Base-by-base conservation (phyloP, 2,888 invertebrate species). In the Platycheirus albimanus region DNA sequence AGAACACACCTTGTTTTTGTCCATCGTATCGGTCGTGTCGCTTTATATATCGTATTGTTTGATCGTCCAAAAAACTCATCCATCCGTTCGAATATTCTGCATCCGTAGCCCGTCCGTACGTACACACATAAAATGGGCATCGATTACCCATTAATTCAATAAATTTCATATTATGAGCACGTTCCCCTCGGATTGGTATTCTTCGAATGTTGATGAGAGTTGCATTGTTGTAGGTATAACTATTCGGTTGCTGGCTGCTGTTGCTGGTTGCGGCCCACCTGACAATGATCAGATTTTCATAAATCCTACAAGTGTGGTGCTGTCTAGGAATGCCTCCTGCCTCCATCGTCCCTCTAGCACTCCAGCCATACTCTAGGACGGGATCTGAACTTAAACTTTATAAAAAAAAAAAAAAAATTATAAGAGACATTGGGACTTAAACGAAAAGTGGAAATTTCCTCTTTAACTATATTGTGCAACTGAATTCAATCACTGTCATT, bases 121-220 rank as follows among this genome's bases (percentile, higher is more conserved):
- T 24, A 28, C 41, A 43, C 38, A 47, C 47, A 70, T 52, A 45
- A 66, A 81, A 81, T 77, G 61, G 61, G 30, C 81, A 66, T 24
- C 77, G 71, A 81, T 81, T 72, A 71, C 63, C 81, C 71, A 81
- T 81, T 77, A 67, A 81, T 81, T 81, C 77, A 67, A 75, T 80
- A 76, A 80, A 81, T 67, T 77, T 77, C 54, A 72, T 81, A 81
- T 81, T 81, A 81, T 81, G 58, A 81, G 66, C 81, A 81, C 81
- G 81, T 81, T 71, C 54, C 67, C 61, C 61, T 11, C 24, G 1
- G 8, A 81, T 76, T 76, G 71, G 66, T 81, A 70, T 71, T 71
- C 80, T 61, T 71, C 51, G 76, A 66, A 81, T 66, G 75, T 43
- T 61, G 67, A 67, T 79, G 43, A 19, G 63, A 63, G 51, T 36